Percentiles rank a stretch among this genome's conserved stretches.
phyloP scores from a whole-genome alignment of 2,888 invertebrate genomes.

The Drosophila helvetica region DNA sequence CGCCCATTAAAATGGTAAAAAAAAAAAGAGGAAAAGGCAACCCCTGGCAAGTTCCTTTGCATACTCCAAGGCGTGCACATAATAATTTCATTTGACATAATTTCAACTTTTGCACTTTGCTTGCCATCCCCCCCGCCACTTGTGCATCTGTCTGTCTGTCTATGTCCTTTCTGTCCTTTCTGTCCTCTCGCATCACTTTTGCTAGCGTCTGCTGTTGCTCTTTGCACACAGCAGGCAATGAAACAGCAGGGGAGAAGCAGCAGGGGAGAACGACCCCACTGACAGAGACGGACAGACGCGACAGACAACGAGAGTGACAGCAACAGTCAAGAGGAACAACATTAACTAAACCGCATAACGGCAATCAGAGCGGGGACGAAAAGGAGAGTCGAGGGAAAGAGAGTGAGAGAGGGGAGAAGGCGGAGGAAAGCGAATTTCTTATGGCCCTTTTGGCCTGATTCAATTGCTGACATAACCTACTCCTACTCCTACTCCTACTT shows the following conservation, averaged over 20 bases:
- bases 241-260: constrained; percentile 15
- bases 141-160: constrained; percentile 7
- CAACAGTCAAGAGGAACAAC: constrained; percentile 11
- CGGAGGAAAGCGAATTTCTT: constrained; percentile 24
- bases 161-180: too few species aligned
- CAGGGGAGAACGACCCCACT: background rate
- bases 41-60: constrained; percentile 26
- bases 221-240: constrained; percentile 31
- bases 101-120: constrained; percentile 45
- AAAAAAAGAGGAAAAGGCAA: constrained; percentile 11
- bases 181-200: background rate
- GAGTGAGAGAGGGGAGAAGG: background rate
- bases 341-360: constrained; percentile 36
- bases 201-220: constrained; percentile 5
- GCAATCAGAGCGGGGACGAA: constrained; percentile 13
- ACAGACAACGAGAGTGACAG: background rate
- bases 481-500: constrained; percentile 4
- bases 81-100: constrained; percentile 46
- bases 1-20: background rate
- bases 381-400: background rate
- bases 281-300: background rate
- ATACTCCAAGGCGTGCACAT: constrained; percentile 32
- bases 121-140: background rate
- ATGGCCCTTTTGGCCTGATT: constrained; percentile 23
- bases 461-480: constrained; percentile 44